phyloP scores from a whole-genome alignment of 2,113 vertebrate species.

The Rhabdomys dilectus region DNA sequence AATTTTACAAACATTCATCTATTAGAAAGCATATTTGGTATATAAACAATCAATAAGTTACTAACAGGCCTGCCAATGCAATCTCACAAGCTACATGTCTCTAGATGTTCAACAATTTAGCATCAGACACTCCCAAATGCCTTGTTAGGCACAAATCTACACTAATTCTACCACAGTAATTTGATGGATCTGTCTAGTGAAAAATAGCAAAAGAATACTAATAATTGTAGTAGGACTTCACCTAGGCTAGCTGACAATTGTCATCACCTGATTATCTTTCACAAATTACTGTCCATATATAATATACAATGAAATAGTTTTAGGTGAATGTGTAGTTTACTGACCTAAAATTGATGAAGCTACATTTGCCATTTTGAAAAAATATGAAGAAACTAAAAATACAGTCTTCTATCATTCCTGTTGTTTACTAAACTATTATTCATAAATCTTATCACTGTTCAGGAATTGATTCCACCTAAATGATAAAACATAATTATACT shows the following conservation, averaged over 20 bases:
- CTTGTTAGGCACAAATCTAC: not conserved
- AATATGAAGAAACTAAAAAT: not conserved
- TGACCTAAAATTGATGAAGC: not conserved
- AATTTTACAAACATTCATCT: not conserved
- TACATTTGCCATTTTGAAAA: constrained; percentile 1
- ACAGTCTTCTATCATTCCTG: not conserved
- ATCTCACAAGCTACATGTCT: not conserved
- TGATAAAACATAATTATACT: not conserved
- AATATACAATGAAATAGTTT: not conserved
- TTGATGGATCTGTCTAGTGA: not conserved
- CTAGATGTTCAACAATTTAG: constrained; percentile 12
- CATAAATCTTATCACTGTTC: not conserved
- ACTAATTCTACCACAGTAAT: constrained; percentile 7
- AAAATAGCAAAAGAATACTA: constrained; percentile 7
- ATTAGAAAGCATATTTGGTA: constrained; percentile 27
- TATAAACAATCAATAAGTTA: constrained; percentile 33
- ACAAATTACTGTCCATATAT: constrained; percentile 18
- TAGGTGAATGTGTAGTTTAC: not conserved
- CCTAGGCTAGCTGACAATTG: not conserved
- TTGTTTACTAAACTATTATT: not conserved
- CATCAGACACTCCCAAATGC: constrained; percentile 9
- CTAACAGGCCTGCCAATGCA: not conserved
- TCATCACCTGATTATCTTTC: not conserved
- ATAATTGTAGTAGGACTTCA: constrained; percentile 5
- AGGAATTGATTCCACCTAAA: not conserved